These are phyloP conservation scores for Dermatemys mawii DNA, from an alignment of 2,113 vertebrate species.

Conservation along the genomic window DNA sequence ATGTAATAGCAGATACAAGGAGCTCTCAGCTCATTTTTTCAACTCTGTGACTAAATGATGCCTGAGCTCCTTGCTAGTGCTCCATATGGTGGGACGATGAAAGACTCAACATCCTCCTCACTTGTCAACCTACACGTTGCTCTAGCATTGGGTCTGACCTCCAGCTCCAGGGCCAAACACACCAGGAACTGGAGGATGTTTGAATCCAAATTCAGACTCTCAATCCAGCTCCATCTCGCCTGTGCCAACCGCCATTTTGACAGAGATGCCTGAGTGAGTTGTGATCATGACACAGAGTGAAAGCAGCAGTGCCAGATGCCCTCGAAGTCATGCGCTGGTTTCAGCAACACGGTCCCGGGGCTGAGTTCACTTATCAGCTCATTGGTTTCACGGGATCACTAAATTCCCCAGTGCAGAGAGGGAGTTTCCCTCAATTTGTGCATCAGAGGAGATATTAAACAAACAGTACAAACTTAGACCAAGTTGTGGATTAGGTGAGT, in stretches of 20 bases:
- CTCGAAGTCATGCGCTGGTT: background rate
- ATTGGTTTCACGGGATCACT: background rate
- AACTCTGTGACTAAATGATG: background rate
- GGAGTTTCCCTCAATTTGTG: background rate
- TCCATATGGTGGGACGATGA: background rate
- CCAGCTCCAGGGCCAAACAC: background rate
- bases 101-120: background rate
- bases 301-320: background rate
- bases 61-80: background rate
- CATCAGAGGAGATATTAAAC: background rate
- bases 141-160: background rate
- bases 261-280: background rate
- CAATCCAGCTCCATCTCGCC: background rate
- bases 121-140: background rate
- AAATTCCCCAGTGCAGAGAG: background rate
- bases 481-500: background rate
- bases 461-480: rapidly evolving
- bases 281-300: background rate
- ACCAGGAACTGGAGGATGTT: background rate
- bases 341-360: background rate
- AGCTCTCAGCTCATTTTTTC: background rate
- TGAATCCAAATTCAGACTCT: background rate
- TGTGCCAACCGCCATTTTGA: background rate
- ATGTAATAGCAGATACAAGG: background rate
- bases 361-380: background rate